Base-by-base conservation (phyloP, 2,888 invertebrate genomes). In the Cheiracanthium punctorium region DNA sequence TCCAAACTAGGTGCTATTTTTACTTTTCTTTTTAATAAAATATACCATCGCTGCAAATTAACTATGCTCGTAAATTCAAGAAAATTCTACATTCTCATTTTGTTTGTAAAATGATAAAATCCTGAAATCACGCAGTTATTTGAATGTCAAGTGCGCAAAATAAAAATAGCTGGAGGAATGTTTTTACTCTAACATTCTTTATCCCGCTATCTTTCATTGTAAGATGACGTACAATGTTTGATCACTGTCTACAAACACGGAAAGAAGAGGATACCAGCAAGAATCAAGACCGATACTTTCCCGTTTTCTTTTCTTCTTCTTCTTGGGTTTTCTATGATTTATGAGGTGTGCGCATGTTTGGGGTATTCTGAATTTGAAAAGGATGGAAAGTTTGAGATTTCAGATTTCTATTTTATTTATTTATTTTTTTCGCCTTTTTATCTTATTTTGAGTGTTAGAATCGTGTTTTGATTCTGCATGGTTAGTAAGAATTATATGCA, bases 231-330 rank as follows among this genome's bases (percentile, higher is more conserved):
- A 70, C 73, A 73, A 72, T 70, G 79, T 79, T 85, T 85, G 79
- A 84, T 77, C 58, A 72, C 74, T 85, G 74, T 85, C 84, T 85
- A 74, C 37, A 79, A 85, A 80, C 84, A 84, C 71, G 37, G 72
- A 69, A 37, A 69, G 69, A 32, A 33, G 24, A 69, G 7, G 7
- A 17, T 69, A 33, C 69, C 33, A 69, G 17, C 20, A 29, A 73
- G 52, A 32, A 67, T 64, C 43, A 69, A 58, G 41, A 58, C 37
- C 41, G 37, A 29, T 52, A 43, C 70, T 20, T 67, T 10, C 20
- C 28, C 12, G 69, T 28, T 67, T 72, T 72, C 65, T 67, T 29
- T 29, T 14, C 43, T 43, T 48, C 32, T 20, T 64, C 69, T 72
- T 79, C 72, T 77, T 71, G 64, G 48, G 29, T 24, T 48, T 76